Base-by-base conservation (phyloP, 1,140 invertebrate species). In the Campodea augens region DNA sequence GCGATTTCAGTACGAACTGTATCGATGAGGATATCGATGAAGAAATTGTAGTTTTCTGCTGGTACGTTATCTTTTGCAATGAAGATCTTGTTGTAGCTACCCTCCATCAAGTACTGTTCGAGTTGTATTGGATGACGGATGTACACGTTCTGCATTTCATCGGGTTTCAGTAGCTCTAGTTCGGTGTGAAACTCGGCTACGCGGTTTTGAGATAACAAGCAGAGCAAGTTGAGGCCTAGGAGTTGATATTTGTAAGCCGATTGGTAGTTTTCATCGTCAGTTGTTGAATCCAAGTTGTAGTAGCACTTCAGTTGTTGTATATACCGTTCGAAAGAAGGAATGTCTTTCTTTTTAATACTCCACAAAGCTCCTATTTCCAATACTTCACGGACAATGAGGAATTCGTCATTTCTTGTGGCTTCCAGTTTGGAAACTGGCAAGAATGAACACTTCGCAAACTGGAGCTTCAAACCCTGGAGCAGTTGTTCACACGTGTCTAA, bases 151-250 rank as follows among this genome's bases (percentile, higher is more conserved):
- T 93, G 81, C 54, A 98, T 82, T 42, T 88, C 80, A 62, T 92
- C 85, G 25, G 84, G 76, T 3, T 90, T 83, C n/a, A 99, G 66
- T 18, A 93, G 66, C 61, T 98, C 96, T 43, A 99, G 62, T 63
- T 98, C 92, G 5, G 92, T 98, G 58, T 98, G 95, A 65, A 99
- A 99, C 61, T 98, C 95, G 1, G 92, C 93, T 0, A 99, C 83
- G 58, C 89, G 70, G 61, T 98, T 98, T 65, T 93, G 88, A 4
- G 92, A 89, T 1, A 98, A 62, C n/a, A 99, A 66, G 63, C 90
- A 93, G 21, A 99, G 66, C 3, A 99, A 67, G 68, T 98, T 96
- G 19, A 99, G 66, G 0, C 95, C 95, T 20, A 98, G 65, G 2
- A 98, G 68, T 60, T 98, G 87, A 65, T 92, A 93, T 65, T 92